Base-by-base conservation (phyloP, 2,113 vertebrate species). In the Furnarius figulus region DNA sequence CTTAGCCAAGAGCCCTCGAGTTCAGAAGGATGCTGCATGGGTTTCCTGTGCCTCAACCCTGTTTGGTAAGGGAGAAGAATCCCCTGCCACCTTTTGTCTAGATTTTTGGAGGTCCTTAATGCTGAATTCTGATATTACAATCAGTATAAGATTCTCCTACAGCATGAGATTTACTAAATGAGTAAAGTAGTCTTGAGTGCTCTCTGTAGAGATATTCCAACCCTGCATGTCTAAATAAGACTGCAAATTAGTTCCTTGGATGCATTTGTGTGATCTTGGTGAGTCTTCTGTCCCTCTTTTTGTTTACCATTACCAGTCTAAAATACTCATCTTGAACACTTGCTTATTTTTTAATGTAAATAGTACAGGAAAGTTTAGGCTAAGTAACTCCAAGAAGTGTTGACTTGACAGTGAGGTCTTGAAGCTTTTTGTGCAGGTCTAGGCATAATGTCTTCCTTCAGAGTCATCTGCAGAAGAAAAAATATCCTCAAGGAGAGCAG, bases 141-240 rank as follows among this genome's bases (percentile, higher is more conserved):
- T 67, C 1, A 0, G 3, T 76, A 4, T 12, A 66, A 49, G 35
- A 6, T 74, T 24, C 8, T 83, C 25, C 19, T 53, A 28, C 1
- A 8, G n/a, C 40, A 14, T 66, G 53, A 82, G 30, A 55, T 75
- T 67, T 78, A 71, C 44, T 9, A 15, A 27, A n/a, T 49, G 15
- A 62, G 16, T 92, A 14, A 66, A 77, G 18, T 33, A 18, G 13
- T 78, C 14, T 50, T 1, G 0, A 78, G 20, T 70, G 30, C 39
- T 81, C 66, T 75, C 52, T 63, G 7, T 44, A 35, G 42, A 74
- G 39, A 16, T 67, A 13, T 78, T 81, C 25, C 14, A 87, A 42
- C 46, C 28, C 25, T 50, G 8, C 5, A 2, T 40, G 17, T 39
- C 62, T 68, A 28, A 68, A 22, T 33, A 47, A 70, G 52, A 31